Percentiles rank a stretch among this genome's conserved stretches.
Conservation (phyloP, 2,888 invertebrate species). For the Acleris laterana region DNA sequence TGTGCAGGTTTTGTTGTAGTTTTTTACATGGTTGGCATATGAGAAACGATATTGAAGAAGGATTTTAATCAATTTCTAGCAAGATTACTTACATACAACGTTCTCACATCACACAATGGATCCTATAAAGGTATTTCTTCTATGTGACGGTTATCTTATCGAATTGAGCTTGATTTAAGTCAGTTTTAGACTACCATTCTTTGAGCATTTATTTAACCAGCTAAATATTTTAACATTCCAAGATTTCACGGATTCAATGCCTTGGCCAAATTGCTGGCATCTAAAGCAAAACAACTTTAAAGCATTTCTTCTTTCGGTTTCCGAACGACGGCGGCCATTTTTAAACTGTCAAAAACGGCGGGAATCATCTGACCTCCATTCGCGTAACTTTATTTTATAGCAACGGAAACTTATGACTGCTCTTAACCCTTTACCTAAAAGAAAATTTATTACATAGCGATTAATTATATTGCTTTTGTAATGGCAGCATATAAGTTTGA, state of each 20-base stretch:
- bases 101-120: background rate
- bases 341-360: constrained; percentile 19
- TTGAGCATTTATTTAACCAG: constrained; percentile 72
- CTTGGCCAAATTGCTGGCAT: constrained; percentile 58
- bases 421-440: too few species aligned
- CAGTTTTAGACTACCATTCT: constrained; percentile 40
- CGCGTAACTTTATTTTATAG: background rate
- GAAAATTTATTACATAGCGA: too few species aligned
- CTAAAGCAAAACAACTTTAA: constrained; percentile 69
- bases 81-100: too few species aligned
- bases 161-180: constrained; percentile 1
- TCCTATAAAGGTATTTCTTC: background rate
- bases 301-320: constrained; percentile 61
- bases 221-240: constrained; percentile 60
- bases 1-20: too few species aligned
- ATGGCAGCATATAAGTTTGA: background rate
- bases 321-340: constrained; percentile 56
- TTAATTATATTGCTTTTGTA: too few species aligned
- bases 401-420: background rate
- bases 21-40: too few species aligned
- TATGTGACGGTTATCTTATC: background rate
- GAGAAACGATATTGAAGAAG: too few species aligned
- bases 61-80: too few species aligned
- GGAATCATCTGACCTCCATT: constrained; percentile 4
- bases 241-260: constrained; percentile 58